These are phyloP conservation scores for Pelosia muscerda DNA, from an alignment of 2,888 invertebrate species.

Conservation along the genomic window DNA sequence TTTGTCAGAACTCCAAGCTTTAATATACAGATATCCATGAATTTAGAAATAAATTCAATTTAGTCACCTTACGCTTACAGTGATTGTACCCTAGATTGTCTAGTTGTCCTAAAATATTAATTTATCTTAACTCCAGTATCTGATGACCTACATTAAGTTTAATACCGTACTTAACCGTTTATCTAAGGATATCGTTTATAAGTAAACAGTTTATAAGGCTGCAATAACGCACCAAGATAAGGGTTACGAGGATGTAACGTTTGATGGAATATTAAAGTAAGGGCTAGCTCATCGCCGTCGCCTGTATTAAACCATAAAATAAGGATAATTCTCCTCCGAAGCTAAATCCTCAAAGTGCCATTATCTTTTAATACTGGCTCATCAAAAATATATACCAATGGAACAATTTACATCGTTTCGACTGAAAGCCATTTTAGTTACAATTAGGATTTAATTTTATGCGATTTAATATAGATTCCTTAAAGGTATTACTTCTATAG, in stretches of 20 bases:
- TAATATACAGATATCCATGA: no score
- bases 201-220: constrained; percentile 10
- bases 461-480: no score
- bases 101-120: no score
- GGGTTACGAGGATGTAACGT: neutral
- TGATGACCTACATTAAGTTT: constrained; percentile 9
- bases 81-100: no score
- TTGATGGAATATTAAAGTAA: constrained; percentile 10
- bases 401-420: neutral
- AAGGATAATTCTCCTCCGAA: constrained; percentile 6
- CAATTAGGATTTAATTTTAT: no score
- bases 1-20: no score
- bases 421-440: neutral
- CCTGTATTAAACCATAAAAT: constrained; percentile 16
- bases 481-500: no score
- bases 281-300: neutral
- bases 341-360: neutral
- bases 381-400: neutral
- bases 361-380: neutral
- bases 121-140: neutral
- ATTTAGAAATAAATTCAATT: no score
- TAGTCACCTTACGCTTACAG: no score
- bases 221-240: constrained; percentile 7
- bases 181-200: constrained; percentile 10
- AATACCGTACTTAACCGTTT: constrained; percentile 11